These are phyloP conservation scores for Drosophila mauritiana DNA, from an alignment of 1,140 invertebrate genomes.

Conservation along the genomic window DNA sequence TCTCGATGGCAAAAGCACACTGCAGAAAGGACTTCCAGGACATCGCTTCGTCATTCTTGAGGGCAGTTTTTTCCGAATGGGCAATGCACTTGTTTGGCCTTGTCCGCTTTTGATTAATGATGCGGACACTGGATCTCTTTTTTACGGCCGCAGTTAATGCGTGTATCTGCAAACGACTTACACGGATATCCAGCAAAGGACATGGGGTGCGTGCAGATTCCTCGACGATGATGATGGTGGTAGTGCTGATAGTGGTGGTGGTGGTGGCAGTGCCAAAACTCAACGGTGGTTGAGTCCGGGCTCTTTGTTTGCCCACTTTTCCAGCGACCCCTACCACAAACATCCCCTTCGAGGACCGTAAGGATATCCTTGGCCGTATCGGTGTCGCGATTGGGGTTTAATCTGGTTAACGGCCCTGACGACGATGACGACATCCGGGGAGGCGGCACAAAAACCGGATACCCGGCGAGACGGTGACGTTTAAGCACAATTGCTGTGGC, in stretches of 20 bases:
- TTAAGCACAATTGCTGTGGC: constrained; percentile 84
- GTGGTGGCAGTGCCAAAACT: constrained; percentile 11
- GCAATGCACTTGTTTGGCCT: constrained; percentile 50
- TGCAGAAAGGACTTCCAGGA: constrained; percentile 17
- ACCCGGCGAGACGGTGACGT: constrained; percentile 44
- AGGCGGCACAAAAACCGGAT: constrained; percentile 11
- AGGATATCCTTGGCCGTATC: constrained; percentile 42
- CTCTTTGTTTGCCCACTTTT: constrained; percentile 69
- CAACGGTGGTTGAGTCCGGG: constrained; percentile 34
- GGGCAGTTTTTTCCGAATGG: constrained; percentile 7
- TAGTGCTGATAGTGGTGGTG: background rate
- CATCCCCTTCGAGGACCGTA: constrained; percentile 10
- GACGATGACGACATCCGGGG: constrained; percentile 23
- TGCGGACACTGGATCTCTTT: constrained; percentile 42
- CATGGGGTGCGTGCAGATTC: constrained; percentile 21
- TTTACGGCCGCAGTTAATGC: constrained; percentile 51
- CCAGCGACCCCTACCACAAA: constrained; percentile 19
- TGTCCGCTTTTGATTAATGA: constrained; percentile 72
- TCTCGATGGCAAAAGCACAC: constrained; percentile 26
- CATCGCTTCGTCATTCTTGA: constrained; percentile 33
- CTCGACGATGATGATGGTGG: constrained; percentile 16
- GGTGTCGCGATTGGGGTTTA: constrained; percentile 79
- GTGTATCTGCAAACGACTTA: constrained; percentile 60
- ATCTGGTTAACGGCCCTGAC: constrained; percentile 75
- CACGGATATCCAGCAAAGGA: constrained; percentile 18